phyloP scores from a whole-genome alignment of 2,113 vertebrate species.

The Rhinichthys klamathensis region DNA sequence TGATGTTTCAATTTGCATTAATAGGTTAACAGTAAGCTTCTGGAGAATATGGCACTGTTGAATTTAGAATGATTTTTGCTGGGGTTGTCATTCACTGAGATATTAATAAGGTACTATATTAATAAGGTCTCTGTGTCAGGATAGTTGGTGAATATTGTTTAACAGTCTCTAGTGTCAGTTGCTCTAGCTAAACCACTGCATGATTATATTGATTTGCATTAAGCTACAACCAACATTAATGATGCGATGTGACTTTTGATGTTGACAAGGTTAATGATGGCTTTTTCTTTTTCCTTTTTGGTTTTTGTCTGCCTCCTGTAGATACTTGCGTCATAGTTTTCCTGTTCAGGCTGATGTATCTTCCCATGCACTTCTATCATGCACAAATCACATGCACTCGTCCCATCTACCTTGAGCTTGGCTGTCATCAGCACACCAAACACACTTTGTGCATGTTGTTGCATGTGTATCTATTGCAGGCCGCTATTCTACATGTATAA shows the following conservation, averaged over 20 bases:
- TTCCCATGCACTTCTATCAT: background rate
- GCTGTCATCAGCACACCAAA: background rate
- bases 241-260: background rate
- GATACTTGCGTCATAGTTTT: background rate
- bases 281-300: background rate
- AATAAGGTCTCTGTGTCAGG: background rate
- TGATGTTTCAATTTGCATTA: background rate
- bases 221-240: background rate
- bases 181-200: background rate
- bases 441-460: background rate
- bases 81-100: background rate
- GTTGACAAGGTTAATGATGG: background rate
- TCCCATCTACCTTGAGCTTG: background rate
- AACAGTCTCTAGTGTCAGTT: background rate
- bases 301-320: background rate
- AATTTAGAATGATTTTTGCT: background rate
- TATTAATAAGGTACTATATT: background rate
- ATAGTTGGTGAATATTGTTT: background rate
- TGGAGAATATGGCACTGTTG: background rate
- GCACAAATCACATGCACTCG: too few relatives aligned
- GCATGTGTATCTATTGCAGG: slow-evolving; percentile 8
- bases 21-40: background rate
- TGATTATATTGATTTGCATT: background rate
- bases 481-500: background rate
- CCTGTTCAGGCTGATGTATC: background rate